Evolutionary conservation across 2,113 vertebrate species (phyloP).

Genomic region (Percina caprodes): DNA sequence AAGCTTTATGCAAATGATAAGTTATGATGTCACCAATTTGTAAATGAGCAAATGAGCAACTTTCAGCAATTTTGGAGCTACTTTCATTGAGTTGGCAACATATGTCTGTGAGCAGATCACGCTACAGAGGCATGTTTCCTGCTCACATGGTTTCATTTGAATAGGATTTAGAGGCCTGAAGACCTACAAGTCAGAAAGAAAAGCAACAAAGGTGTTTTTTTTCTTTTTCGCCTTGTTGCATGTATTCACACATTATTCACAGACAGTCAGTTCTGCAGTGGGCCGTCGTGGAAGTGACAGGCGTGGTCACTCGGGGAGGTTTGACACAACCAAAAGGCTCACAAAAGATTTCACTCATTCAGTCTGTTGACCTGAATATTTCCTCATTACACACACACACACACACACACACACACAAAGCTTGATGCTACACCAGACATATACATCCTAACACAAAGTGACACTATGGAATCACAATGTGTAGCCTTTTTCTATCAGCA

Average conservation of each 20-base stretch:
- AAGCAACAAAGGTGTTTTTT: neutral
- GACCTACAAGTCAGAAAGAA: neutral
- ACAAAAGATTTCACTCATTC: conserved; percentile 55
- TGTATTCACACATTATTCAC: conserved; percentile 8
- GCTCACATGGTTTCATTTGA: too few relatives aligned
- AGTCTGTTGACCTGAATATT: conserved; percentile 70
- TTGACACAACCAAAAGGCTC: conserved; percentile 37
- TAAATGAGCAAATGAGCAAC: too few relatives aligned
- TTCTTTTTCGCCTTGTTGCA: neutral
- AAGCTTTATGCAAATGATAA: too few relatives aligned
- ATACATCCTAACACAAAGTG: neutral
- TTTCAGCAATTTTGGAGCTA: too few relatives aligned
- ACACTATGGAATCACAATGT: neutral
- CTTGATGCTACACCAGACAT: neutral
- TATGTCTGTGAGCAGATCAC: too few relatives aligned
- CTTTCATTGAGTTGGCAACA: too few relatives aligned
- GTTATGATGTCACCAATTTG: too few relatives aligned
- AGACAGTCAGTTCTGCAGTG: neutral
- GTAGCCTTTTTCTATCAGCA: neutral
- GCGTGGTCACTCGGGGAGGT: conserved; percentile 18
- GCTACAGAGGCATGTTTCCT: too few relatives aligned
- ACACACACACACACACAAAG: neutral
- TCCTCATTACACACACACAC: neutral
- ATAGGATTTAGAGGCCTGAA: too few relatives aligned
- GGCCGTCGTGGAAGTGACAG: conserved; percentile 5